A percentile compares a stretch with the other conserved stretches of the same genome.
These are phyloP conservation scores for Protobothrops flavoviridis DNA, from an alignment of 2,113 vertebrate genomes.

Conservation along the genomic window DNA sequence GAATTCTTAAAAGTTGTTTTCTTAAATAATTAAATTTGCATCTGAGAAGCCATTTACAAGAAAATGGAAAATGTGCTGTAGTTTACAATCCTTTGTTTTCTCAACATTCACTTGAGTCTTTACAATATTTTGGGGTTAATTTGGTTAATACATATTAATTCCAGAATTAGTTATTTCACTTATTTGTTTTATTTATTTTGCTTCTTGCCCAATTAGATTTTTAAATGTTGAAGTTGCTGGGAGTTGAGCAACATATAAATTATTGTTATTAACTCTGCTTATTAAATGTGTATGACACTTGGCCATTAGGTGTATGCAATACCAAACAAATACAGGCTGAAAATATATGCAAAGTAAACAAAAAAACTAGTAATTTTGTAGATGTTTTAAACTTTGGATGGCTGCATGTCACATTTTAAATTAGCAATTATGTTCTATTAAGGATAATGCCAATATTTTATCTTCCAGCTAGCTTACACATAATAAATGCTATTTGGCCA, in stretches of 20 bases:
- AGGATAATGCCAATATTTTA: conserved; percentile 15
- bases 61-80: neutral
- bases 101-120: neutral
- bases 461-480: conserved; percentile 16
- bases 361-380: neutral
- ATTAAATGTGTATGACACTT: neutral
- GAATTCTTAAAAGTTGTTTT: neutral
- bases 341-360: neutral
- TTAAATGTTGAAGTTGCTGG: neutral
- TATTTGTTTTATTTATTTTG: neutral
- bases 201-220: neutral
- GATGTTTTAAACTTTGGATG: neutral
- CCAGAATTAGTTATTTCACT: neutral
- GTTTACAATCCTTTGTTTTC: neutral
- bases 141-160: neutral
- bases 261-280: neutral
- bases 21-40: neutral
- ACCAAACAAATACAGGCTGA: neutral
- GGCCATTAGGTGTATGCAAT: neutral
- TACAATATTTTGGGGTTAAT: neutral
- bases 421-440: neutral
- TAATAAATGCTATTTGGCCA: conserved; percentile 13
- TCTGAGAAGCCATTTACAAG: neutral
- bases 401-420: neutral
- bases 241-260: neutral